These are phyloP conservation scores for Drosophila demipolita DNA, from an alignment of 2,888 invertebrate genomes.

Conservation along the genomic window DNA sequence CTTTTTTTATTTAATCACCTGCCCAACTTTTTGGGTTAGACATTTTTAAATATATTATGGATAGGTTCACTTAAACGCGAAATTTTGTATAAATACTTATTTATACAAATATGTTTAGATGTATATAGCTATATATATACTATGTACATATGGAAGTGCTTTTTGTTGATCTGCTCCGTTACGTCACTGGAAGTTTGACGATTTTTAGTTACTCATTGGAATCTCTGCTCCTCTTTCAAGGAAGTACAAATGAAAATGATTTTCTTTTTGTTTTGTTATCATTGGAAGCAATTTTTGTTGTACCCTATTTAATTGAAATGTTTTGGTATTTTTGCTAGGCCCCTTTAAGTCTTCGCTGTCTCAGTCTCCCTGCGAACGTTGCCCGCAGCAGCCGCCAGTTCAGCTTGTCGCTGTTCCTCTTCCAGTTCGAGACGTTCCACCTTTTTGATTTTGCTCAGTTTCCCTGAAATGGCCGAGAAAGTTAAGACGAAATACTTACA, in stretches of 20 bases:
- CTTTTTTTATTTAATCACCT: slow-evolving; percentile 10
- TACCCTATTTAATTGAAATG: slow-evolving; percentile 31
- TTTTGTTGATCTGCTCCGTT: slow-evolving; percentile 24
- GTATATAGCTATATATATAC: slow-evolving; percentile 34
- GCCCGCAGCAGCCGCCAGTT: slow-evolving; percentile 85
- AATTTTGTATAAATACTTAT: slow-evolving; percentile 51
- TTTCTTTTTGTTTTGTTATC: slow-evolving; percentile 13
- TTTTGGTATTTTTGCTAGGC: slow-evolving; percentile 25
- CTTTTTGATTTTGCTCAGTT: slow-evolving; percentile 88
- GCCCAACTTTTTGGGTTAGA: slow-evolving; percentile 7
- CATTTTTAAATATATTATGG: slow-evolving; percentile 19
- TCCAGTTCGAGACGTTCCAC: slow-evolving; percentile 85
- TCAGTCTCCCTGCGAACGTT: slow-evolving; percentile 53
- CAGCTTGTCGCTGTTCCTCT: slow-evolving; percentile 84
- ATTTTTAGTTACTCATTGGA: slow-evolving; percentile 34
- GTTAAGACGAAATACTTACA: not conserved
- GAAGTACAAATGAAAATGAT: slow-evolving; percentile 69
- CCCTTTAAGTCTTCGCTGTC: slow-evolving; percentile 61
- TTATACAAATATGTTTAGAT: slow-evolving; percentile 35
- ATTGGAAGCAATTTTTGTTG: slow-evolving; percentile 60
- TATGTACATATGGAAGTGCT: slow-evolving; percentile 55
- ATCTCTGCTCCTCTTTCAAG: slow-evolving; percentile 36
- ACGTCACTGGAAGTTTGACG: slow-evolving; percentile 68
- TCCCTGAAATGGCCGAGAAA: slow-evolving; percentile 85
- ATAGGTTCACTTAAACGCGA: slow-evolving; percentile 45